Evolutionary conservation across 2,797 vertebrate species (phyloP), one percentile per base, ranked within the genome.

Genomic region (Cyclopterus lumpus): DNA sequence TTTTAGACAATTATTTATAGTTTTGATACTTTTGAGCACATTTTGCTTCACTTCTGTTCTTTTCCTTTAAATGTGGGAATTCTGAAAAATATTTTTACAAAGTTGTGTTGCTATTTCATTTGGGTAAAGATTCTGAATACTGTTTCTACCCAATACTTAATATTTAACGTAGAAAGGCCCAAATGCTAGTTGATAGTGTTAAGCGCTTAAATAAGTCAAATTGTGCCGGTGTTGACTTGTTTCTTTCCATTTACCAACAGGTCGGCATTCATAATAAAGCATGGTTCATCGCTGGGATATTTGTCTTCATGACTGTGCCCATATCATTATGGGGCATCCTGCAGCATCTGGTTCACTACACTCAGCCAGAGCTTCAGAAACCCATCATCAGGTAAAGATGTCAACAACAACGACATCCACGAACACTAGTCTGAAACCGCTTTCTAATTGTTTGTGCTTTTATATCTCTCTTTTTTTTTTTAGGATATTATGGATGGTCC

Each of bases 401-500:
- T 62, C 54, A 2, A 53, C 61, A 77, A 1, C 58, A 10, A 53
- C 3, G 24, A 69, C 14, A 44, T 38, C 18, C 9, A 42, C 34
- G 20, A 74, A 20, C 26, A 51, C 24, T 14, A 15, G 9, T 18
- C 36, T 81, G 1, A 48, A 62, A 62, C 12, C 28, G 20, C 0
- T 42, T 30, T 11, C 9, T 38, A n/a, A 67, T 10, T 11, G 5
- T 40, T 49, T 64, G 6, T 57, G 24, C 67, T 49, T 48, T 28
- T 18, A 53, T 24, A 24, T 53, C 51, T 11, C 5, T 61, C 22
- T 22, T n/a, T 18, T 36, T 79, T 83, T 58, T 83, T 78, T 78
- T 89, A 99, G 98, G 89, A 99, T 99, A 92, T 94, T 99, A 75
- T 99, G 98, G 98, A 99, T 99, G 98, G 98, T 99, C 73, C 98